These are phyloP conservation scores for Agapornis canus DNA, from an alignment of 2,797 vertebrate species.

Conservation along the genomic window DNA sequence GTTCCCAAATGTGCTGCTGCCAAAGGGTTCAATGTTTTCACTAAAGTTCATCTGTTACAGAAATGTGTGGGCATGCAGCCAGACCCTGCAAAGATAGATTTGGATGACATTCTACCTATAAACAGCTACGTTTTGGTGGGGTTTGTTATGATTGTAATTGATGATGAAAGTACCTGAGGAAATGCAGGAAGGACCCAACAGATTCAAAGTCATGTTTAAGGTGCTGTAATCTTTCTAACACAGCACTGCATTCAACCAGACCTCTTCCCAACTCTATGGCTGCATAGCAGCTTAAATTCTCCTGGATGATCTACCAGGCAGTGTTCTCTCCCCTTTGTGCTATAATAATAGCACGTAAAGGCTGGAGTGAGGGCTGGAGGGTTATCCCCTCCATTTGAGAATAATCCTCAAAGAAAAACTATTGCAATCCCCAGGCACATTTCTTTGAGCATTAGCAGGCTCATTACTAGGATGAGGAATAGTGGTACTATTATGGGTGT, in stretches of 20 bases:
- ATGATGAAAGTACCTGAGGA: background rate
- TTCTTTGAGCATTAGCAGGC: background rate
- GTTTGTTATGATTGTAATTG: background rate
- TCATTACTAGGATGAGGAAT: background rate
- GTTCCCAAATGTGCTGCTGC: fast-evolving
- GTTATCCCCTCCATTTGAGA: background rate
- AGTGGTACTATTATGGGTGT: background rate
- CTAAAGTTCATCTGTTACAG: background rate
- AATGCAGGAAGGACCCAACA: background rate
- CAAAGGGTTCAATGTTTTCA: background rate
- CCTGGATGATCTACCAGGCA: background rate
- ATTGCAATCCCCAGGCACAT: background rate
- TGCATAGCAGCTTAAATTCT: background rate
- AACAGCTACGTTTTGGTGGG: background rate
- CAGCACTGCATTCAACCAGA: background rate
- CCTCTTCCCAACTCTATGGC: background rate
- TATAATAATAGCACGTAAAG: background rate
- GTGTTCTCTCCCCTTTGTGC: background rate
- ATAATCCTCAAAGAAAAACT: background rate
- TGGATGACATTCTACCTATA: background rate
- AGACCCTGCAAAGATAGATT: background rate
- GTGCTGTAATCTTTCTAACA: background rate
- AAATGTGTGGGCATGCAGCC: background rate
- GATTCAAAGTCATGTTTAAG: background rate
- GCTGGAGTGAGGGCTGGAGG: background rate